Evolutionary conservation across 2,113 vertebrate species (phyloP), one percentile per base, ranked within the genome.

Genomic region (Ammodytes dubius): DNA sequence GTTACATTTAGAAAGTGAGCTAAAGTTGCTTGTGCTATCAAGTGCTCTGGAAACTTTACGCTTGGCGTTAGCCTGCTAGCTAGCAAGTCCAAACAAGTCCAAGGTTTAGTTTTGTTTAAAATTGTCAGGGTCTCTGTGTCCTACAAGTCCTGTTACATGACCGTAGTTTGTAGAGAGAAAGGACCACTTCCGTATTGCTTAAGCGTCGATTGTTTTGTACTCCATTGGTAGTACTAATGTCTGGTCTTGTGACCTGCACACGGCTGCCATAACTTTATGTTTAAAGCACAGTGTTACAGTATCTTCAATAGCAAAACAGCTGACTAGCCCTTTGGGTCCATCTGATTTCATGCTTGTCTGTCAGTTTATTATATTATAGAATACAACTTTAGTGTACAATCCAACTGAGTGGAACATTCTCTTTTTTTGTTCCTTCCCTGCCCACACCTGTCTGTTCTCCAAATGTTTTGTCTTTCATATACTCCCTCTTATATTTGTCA

Each of bases 21-120:
- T 13, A 0, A 35, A 50, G 61, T 17, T 49, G 6, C 13, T 58
- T 27, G 35, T 66, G 53, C 3, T 46, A 67, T n/a, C n/a, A n/a
- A n/a, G n/a, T 54, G 39, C 58, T 60, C 57, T 43, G n/a, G 27
- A 70, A 90, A 88, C 78, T 88, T 84, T 75, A 2, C 15, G 73
- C 4, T 10, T 67, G 60, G 4, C 17, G 79, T 83, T 91, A 91
- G 88, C 90, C 43, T 67, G 58, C 19, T 76, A 80, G 74, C 78
- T 90, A 85, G 70, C 74, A 6, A 12, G 4, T 73, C 4, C 49
- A 3, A 64, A 54, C 0, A 57, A 69, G 10, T 0, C 2, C 15
- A 60, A 79, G 70, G 58, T 84, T 77, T 35, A 19, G 54, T 68
- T 74, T 60, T 47, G 58, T 49, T 56, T 60, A 27, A 49, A 39